Evolutionary conservation across 2,888 invertebrate genomes (phyloP).

Genomic region (Cheilosia soror): DNA sequence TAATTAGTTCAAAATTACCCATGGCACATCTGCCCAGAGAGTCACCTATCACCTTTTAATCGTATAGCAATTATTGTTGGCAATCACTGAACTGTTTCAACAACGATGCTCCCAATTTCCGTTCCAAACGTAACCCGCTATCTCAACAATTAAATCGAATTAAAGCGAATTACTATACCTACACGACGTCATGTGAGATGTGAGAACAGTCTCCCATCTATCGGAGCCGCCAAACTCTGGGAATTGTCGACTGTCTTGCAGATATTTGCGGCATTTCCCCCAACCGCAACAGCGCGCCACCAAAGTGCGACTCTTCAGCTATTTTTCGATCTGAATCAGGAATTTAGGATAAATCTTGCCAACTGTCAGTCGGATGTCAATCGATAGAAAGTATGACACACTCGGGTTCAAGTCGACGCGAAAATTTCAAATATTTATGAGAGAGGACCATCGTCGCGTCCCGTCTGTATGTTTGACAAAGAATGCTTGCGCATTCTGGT

Average conservation of each 20-base stretch:
- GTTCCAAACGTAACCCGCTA: constrained; percentile 66
- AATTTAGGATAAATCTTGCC: constrained; percentile 73
- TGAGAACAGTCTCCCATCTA: constrained; percentile 12
- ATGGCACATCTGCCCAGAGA: background rate
- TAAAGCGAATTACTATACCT: constrained; percentile 53
- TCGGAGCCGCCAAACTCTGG: background rate
- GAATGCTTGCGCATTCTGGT: constrained; percentile 71
- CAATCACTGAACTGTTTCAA: constrained; percentile 34
- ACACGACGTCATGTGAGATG: constrained; percentile 17
- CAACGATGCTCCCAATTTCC: constrained; percentile 53
- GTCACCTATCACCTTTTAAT: constrained; percentile 35
- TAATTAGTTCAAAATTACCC: background rate
- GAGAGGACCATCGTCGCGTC: constrained; percentile 41
- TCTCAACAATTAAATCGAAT: constrained; percentile 67
- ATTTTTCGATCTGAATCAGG: constrained; percentile 68
- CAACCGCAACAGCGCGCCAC: constrained; percentile 3
- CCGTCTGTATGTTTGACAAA: constrained; percentile 49
- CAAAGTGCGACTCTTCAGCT: constrained; percentile 22
- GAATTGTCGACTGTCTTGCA: constrained; percentile 24
- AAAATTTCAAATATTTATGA: constrained; percentile 75
- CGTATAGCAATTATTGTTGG: constrained; percentile 39
- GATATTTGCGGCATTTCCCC: constrained; percentile 47
- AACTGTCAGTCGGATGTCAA: constrained; percentile 71
- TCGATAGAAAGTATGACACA: constrained; percentile 73
- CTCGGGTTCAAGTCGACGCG: constrained; percentile 65